These are phyloP conservation scores for Netelia inedita DNA, from an alignment of 2,888 invertebrate genomes.

Conservation along the genomic window DNA sequence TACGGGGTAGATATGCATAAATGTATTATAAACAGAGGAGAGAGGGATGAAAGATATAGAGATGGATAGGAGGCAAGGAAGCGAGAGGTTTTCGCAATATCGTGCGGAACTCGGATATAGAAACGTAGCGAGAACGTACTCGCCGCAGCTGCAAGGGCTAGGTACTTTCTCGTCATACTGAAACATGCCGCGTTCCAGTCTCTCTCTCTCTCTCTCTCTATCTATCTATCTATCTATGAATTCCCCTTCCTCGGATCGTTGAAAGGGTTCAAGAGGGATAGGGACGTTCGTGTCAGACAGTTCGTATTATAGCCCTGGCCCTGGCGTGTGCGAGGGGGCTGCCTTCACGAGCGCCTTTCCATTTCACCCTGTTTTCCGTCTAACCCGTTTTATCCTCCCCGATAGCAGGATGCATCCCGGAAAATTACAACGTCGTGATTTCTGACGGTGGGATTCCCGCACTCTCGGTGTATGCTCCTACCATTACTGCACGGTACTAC, in stretches of 20 bases:
- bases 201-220: slow-evolving; percentile 11
- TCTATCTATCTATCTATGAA: background rate
- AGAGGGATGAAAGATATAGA: background rate
- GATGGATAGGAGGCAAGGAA: slow-evolving; percentile 1
- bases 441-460: slow-evolving; percentile 48
- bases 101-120: background rate
- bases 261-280: slow-evolving; percentile 29
- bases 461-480: slow-evolving; percentile 39
- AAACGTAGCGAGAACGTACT: background rate
- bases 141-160: slow-evolving; percentile 1
- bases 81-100: background rate
- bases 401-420: slow-evolving; percentile 60
- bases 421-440: slow-evolving; percentile 70
- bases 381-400: slow-evolving; percentile 31
- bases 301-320: slow-evolving; percentile 40
- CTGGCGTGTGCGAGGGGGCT: background rate
- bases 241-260: background rate
- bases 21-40: slow-evolving; percentile 62
- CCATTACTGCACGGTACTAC: slow-evolving; percentile 15
- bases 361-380: slow-evolving; percentile 23
- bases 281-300: slow-evolving; percentile 39
- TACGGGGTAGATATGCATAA: slow-evolving; percentile 61
- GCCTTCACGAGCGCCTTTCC: slow-evolving; percentile 7
- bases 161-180: background rate
- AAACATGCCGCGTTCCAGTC: background rate